Base-by-base conservation (phyloP, 1,140 invertebrate species). In the Nephila pilipes region DNA sequence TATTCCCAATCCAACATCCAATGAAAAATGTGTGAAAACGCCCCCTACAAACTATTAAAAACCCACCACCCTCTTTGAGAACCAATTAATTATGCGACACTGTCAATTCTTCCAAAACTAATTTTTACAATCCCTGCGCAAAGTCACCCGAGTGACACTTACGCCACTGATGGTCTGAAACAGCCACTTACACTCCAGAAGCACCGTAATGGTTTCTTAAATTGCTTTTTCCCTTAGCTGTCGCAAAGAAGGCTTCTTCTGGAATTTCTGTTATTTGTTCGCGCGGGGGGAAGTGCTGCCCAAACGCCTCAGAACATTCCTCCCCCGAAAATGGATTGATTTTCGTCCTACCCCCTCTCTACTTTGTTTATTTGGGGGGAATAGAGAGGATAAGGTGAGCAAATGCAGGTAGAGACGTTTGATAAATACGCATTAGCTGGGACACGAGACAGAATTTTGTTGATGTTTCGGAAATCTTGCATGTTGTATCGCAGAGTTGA, bases 211-310 rank as follows among this genome's bases (percentile, higher is more conserved):
- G 80, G 89, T 38, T 57, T 32, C 89, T 83, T 91, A 91, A 91
- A 91, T 91, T 91, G 89, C 89, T 91, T 91, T 46, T 91, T 83
- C 80, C 85, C 25, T 65, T 16, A 55, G 38, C 20, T 80, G 63
- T 54, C 89, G 58, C n/a, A 46, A 32, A 69, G 60, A 54, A 79
- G 79, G 58, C 57, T 36, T 91, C 89, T 91, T 81, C 89, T 63
- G 89, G 89, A 91, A 91, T 91, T 58, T 91, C 75, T 83, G 89
- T 83, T 91, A 91, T 91, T 91, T 91, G 89, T 46, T 83, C 80
- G 79, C 14, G 58, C 25, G 55, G 55, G 46, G 46, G 46, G 46
- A 46, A 46, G 89, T 46, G 75, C n/a, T 81, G 29, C n/a, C 80
- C 75, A 57, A 46, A 90, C 75, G 58, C 46, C 38, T 90, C 46